Base-by-base conservation (phyloP, 2,797 vertebrate species). In the Poeciliopsis paucimaculata region DNA sequence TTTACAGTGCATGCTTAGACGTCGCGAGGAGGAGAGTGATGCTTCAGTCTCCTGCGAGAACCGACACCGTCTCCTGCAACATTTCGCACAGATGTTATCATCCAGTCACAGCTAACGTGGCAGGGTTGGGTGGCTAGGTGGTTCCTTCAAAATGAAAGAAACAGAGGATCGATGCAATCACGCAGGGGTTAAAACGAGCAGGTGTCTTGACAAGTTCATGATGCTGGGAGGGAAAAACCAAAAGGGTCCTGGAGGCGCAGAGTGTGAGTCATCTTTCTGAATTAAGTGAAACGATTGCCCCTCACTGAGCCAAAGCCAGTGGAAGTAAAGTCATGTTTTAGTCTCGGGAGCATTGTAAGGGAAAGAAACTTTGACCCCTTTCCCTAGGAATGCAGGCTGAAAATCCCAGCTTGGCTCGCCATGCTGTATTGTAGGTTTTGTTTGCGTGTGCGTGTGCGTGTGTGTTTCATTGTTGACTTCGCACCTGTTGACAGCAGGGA, bases 401-500 rank as follows among this genome's bases (percentile, higher is more conserved):
- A 87, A 89, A 89, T 82, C 82, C 82, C 28, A 4, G 64, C 77
- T 84, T 86, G 77, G 78, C 90, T 43, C 26, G 1, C 41, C 2
- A 7, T 18, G 23, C 68, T 45, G n/a, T 46, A 60, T 55, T 66
- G 70, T 75, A 49, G 53, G 76, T 81, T 72, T 4, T 77, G 39
- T 49, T 74, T 84, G 72, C 73, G 39, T 64, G 81, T 70, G 20
- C 0, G 51, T 3, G 51, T 36, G 5, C 34, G 13, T 20, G 18
- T 36, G 8, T 39, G 5, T 41, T 41, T 39, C 77, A 62, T 41
- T 76, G n/a, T 39, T 53, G 73, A 57, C 49, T n/a, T 66, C 60
- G 82, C 89, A 94, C 90, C 89, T 92, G 89, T 91, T 93, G 87
- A 84, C 82, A 84, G 20, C 36, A 53, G 60, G 73, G 46, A 75